Conservation (phyloP, 92 coral and sea anemone species). For the Isaurus tuberculatus region DNA sequence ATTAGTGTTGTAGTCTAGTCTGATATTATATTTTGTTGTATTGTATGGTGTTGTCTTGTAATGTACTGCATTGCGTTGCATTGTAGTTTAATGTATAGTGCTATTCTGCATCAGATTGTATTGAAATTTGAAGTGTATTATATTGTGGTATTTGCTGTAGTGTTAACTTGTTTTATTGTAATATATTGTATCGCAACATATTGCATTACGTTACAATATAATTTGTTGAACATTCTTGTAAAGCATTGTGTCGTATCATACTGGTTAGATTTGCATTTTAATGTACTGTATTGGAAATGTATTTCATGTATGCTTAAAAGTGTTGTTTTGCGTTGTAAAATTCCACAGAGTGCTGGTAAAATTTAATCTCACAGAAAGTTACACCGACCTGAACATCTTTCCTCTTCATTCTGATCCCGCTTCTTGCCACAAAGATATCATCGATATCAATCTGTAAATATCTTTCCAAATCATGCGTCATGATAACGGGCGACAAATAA, state of each 20-base stretch:
- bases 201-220: not conserved
- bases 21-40: not conserved
- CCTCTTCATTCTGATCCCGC: slow-evolving; percentile 84
- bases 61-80: not conserved
- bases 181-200: not conserved
- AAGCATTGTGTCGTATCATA: too few species aligned
- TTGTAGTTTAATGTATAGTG: not conserved
- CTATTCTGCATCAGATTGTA: too few species aligned
- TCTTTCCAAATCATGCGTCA: slow-evolving; percentile 75
- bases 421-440: slow-evolving; percentile 89
- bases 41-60: not conserved
- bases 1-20: not conserved
- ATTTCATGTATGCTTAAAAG: too few species aligned
- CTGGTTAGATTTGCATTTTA: too few species aligned
- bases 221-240: too few species aligned
- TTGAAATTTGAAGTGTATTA: too few species aligned
- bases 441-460: slow-evolving; percentile 92
- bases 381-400: slow-evolving; percentile 84
- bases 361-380: not conserved
- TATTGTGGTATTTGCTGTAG: too few species aligned
- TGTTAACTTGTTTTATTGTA: not conserved
- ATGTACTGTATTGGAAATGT: too few species aligned
- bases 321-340: too few species aligned
- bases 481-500: slow-evolving; percentile 72
- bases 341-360: too few species aligned